Conservation (phyloP, 2,888 invertebrate species). For the Drosophila koepferae region DNA sequence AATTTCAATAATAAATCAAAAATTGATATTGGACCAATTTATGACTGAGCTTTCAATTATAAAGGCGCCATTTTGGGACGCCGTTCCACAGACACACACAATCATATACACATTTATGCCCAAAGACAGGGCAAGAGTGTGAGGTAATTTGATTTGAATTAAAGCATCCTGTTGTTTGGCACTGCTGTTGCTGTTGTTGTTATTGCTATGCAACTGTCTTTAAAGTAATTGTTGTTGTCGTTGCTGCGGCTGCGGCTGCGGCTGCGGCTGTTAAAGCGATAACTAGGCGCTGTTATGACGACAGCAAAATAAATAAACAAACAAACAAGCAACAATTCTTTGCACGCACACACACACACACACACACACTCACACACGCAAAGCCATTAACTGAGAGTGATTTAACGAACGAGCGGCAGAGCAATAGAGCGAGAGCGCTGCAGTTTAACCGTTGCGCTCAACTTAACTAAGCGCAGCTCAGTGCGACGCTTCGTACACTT, state of each 20-base stretch:
- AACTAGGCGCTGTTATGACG: conserved; percentile 75
- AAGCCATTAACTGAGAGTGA: conserved; percentile 40
- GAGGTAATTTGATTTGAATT: conserved; percentile 65
- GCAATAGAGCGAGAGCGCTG: conserved; percentile 32
- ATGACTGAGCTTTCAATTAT: conserved; percentile 24
- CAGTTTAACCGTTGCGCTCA: conserved; percentile 58
- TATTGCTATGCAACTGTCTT: conserved; percentile 37
- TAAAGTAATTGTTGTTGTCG: conserved; percentile 39
- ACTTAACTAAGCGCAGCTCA: conserved; percentile 67
- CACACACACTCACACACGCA: conserved; percentile 5
- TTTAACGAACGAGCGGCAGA: conserved; percentile 18
- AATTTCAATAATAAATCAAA: conserved; percentile 42
- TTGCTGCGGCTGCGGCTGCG: background rate
- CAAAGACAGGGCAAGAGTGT: background rate
- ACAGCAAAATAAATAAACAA: conserved; percentile 52
- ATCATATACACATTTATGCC: background rate
- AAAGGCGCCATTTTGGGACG: conserved; percentile 13
- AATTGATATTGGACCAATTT: conserved; percentile 24
- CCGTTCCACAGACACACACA: background rate
- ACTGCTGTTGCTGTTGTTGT: conserved; percentile 26
- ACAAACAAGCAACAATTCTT: conserved; percentile 63
- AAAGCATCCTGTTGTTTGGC: conserved; percentile 65
- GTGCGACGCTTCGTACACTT: conserved; percentile 21
- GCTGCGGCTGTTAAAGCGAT: conserved; percentile 56
- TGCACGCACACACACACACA: conserved; percentile 62